These are phyloP conservation scores for Phrynosoma platyrhinos DNA, from an alignment of 2,113 vertebrate species.

Conservation along the genomic window DNA sequence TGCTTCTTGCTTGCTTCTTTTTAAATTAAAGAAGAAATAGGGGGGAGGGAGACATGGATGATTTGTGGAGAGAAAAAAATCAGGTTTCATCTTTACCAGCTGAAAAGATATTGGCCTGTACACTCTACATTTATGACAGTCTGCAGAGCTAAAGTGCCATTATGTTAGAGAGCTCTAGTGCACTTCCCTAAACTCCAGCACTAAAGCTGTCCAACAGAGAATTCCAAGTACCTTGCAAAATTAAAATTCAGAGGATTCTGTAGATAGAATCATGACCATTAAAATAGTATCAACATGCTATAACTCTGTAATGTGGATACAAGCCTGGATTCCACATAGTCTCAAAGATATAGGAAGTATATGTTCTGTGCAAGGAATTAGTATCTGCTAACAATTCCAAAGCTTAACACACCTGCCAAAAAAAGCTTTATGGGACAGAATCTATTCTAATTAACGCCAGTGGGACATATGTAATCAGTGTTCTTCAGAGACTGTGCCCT, in stretches of 20 bases:
- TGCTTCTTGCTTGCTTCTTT: background rate
- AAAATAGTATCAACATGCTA: too few species aligned
- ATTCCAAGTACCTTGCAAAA: too few species aligned
- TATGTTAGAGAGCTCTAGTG: too few species aligned
- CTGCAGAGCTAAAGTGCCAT: too few species aligned
- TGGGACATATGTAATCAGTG: background rate
- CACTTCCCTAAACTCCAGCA: too few species aligned
- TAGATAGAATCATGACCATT: too few species aligned
- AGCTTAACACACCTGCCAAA: background rate
- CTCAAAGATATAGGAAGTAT: background rate
- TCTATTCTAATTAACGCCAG: conserved; percentile 7
- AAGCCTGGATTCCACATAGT: background rate
- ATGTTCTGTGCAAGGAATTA: background rate
- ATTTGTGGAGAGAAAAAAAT: background rate
- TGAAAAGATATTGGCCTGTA: background rate
- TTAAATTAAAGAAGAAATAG: background rate
- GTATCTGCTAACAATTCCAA: background rate
- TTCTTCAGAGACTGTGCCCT: background rate
- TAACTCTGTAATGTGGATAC: too few species aligned
- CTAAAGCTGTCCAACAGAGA: too few species aligned
- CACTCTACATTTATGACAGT: background rate
- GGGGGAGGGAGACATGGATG: background rate
- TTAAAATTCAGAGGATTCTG: too few species aligned
- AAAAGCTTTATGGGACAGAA: background rate
- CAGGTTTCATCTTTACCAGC: background rate